Conservation (phyloP, 2,797 vertebrate genomes). For the Sebastes iracundus region DNA sequence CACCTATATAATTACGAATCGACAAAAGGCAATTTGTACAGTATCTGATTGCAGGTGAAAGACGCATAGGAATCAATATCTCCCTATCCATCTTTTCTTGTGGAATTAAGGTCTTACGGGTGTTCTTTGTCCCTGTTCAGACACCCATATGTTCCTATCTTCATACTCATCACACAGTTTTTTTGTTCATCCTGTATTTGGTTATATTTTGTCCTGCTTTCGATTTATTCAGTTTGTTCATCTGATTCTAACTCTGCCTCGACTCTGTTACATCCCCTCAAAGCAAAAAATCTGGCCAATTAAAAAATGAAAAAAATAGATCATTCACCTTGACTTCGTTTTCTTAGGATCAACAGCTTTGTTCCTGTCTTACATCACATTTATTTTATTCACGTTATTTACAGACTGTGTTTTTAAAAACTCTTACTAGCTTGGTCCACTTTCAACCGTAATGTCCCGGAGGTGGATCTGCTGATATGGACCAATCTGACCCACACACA, state of each 20-base stretch:
- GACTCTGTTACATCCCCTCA: background rate
- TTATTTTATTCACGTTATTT: background rate
- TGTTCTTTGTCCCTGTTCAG: conserved; percentile 5
- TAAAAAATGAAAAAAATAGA: background rate
- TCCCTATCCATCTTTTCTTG: conserved; percentile 36
- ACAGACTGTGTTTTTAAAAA: background rate
- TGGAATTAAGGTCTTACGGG: conserved; percentile 50
- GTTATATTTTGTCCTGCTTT: background rate
- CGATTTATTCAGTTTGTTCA: conserved; percentile 15
- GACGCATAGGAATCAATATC: conserved; percentile 59
- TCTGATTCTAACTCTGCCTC: background rate
- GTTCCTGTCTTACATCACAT: background rate
- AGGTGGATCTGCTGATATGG: background rate
- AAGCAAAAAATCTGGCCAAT: background rate
- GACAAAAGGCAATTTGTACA: conserved; percentile 69
- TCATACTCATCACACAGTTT: background rate
- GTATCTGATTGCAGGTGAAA: conserved; percentile 71
- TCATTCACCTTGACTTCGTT: background rate
- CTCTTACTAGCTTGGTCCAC: background rate
- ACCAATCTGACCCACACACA: too few species aligned
- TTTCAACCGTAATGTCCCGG: background rate
- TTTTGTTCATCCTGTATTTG: background rate
- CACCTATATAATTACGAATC: conserved; percentile 74
- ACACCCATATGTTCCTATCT: background rate
- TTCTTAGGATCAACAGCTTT: background rate